Conservation (phyloP, 2,113 vertebrate species). For the Furnarius figulus region DNA sequence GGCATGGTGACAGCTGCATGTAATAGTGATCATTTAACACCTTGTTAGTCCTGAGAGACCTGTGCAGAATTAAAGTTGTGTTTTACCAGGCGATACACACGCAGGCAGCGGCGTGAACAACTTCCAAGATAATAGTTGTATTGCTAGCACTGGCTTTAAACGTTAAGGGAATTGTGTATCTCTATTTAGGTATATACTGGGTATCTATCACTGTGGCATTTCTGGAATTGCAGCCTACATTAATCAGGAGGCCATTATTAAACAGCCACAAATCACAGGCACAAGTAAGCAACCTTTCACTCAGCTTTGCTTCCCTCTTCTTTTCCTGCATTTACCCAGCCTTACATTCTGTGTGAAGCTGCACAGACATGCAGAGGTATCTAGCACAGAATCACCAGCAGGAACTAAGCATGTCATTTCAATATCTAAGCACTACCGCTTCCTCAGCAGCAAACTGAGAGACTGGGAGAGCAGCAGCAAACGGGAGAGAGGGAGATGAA, state of each 20-base stretch:
- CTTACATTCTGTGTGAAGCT: not conserved
- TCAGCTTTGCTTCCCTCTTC: not conserved
- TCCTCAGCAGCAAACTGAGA: conserved; percentile 5
- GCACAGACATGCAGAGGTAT: not conserved
- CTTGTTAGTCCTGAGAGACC: not conserved
- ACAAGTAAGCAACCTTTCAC: not conserved
- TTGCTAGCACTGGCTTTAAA: not conserved
- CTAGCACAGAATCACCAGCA: not conserved
- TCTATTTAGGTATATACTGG: not conserved
- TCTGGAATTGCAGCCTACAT: conserved; percentile 16
- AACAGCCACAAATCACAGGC: conserved; percentile 10
- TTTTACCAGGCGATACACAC: accelerated
- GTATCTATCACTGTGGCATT: conserved; percentile 10
- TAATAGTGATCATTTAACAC: not conserved
- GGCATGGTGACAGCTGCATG: not conserved
- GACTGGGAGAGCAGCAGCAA: not conserved
- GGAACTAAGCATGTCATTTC: conserved; percentile 39
- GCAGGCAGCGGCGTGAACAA: not conserved
- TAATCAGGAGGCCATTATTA: conserved; percentile 43
- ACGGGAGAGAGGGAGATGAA: conserved; percentile 17
- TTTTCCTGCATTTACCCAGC: not conserved
- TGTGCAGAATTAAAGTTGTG: not conserved
- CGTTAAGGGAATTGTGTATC: not conserved
- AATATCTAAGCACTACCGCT: conserved; percentile 14
- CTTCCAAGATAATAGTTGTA: not conserved